Evolutionary conservation across 2,113 vertebrate genomes (phyloP).

Genomic region (Aix galericulata): DNA sequence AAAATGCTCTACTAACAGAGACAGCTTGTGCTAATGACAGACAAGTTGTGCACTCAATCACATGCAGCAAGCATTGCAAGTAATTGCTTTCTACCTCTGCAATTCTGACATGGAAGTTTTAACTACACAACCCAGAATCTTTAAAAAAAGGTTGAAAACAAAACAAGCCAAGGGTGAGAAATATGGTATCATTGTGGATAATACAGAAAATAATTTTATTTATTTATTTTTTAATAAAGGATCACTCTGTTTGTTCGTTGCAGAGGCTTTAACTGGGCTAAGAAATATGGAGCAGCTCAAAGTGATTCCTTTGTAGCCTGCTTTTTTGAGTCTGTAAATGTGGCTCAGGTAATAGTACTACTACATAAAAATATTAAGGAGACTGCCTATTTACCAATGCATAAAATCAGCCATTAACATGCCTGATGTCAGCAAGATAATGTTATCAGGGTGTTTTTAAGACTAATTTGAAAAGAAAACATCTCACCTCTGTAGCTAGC

Average conservation of each 20-base stretch:
- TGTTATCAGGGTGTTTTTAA: not conserved
- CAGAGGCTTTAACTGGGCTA: not conserved
- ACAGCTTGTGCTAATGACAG: not conserved
- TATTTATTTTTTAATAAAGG: not conserved
- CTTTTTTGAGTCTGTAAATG: not conserved
- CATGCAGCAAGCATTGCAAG: not conserved
- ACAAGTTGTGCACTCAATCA: not conserved
- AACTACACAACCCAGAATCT: not conserved
- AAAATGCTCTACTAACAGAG: not conserved
- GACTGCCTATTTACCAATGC: not conserved
- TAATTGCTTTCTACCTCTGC: not conserved
- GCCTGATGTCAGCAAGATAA: not conserved
- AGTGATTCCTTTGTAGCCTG: not conserved
- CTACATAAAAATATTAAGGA: not conserved
- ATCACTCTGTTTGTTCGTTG: not conserved
- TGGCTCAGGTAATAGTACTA: not conserved
- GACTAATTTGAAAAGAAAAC: not conserved
- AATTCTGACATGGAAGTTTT: not conserved
- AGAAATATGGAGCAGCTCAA: not conserved
- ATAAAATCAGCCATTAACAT: not conserved
- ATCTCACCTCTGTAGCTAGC: not conserved
- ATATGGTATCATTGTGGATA: not conserved
- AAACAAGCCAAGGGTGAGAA: not conserved
- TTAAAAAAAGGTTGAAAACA: not conserved
- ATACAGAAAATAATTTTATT: not conserved